Evolutionary conservation across 2,797 vertebrate species (phyloP).

Genomic region (Pangasius macronema): DNA sequence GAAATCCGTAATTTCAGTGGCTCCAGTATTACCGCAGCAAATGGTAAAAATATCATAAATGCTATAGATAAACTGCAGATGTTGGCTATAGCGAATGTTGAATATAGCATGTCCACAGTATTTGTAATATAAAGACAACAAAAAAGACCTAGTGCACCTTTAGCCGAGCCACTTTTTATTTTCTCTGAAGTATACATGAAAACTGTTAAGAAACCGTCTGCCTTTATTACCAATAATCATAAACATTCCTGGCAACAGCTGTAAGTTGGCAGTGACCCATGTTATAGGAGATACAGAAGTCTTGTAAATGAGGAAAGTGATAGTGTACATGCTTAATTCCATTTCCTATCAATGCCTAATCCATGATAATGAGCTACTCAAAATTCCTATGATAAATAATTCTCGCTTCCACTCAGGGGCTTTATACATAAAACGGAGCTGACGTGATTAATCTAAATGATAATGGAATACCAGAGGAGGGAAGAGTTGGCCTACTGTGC

Average conservation of each 20-base stretch:
- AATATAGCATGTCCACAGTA: background rate
- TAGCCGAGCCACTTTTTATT: background rate
- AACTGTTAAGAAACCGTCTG: conserved; percentile 6
- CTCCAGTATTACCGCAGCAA: background rate
- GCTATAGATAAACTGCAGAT: background rate
- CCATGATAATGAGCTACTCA: conserved; percentile 75
- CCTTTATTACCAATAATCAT: conserved; percentile 3
- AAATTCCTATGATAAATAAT: conserved; percentile 73
- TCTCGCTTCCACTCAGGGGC: conserved; percentile 71
- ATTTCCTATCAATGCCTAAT: conserved; percentile 74
- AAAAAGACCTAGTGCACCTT: background rate
- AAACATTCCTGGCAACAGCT: conserved; percentile 11
- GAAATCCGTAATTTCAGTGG: background rate
- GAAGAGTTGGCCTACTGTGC: conserved; percentile 59
- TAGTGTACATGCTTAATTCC: conserved; percentile 65
- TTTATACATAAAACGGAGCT: conserved; percentile 77
- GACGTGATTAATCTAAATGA: conserved; percentile 73
- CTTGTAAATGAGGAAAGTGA: conserved; percentile 52
- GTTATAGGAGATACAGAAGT: conserved; percentile 43
- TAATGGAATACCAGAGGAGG: conserved; percentile 68
- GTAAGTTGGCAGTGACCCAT: conserved; percentile 8
- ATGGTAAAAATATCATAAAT: background rate
- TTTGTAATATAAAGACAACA: background rate
- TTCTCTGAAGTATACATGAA: background rate
- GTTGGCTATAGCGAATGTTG: background rate